phyloP scores from a whole-genome alignment of 2,888 invertebrate species.

The Linnaemya vulpina region DNA sequence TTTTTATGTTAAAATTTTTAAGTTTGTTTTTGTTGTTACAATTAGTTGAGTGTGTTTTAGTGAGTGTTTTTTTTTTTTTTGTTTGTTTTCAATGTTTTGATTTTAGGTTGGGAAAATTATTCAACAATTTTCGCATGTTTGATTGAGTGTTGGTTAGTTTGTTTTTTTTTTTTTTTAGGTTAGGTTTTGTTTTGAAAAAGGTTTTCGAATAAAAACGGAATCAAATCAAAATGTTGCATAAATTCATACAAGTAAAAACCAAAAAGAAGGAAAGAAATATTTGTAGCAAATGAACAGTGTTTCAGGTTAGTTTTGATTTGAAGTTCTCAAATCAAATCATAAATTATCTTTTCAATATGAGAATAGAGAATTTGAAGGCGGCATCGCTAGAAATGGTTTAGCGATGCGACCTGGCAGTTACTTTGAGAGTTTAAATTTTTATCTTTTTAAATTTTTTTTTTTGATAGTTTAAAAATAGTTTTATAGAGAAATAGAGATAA shows the following conservation, averaged over 20 bases:
- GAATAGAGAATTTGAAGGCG: constrained; percentile 53
- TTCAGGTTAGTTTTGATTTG: constrained; percentile 57
- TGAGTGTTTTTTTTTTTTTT: constrained; percentile 40
- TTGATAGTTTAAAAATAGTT: constrained; percentile 48
- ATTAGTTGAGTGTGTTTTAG: constrained; percentile 55
- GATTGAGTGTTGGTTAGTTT: constrained; percentile 37
- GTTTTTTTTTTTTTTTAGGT: constrained; percentile 62
- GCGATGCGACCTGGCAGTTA: constrained; percentile 54
- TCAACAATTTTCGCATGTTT: constrained; percentile 61
- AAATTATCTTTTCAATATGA: constrained; percentile 42
- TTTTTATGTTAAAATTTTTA: constrained; percentile 49
- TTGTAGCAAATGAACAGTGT: constrained; percentile 76
- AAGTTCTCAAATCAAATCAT: constrained; percentile 51
- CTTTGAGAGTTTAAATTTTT: constrained; percentile 12
- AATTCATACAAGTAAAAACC: constrained; percentile 72
- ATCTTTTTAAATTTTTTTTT: constrained; percentile 29
- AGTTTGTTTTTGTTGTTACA: constrained; percentile 61
- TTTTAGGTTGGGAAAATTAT: constrained; percentile 66
- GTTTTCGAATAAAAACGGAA: constrained; percentile 72
- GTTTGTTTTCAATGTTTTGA: neutral
- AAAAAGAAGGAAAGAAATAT: constrained; percentile 79
- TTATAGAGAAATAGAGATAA: constrained; percentile 69
- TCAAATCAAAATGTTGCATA: constrained; percentile 74
- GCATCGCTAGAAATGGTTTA: constrained; percentile 49
- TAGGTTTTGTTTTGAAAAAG: constrained; percentile 63